A percentile compares a stretch with the other conserved stretches of the same genome.
These are phyloP conservation scores for Brachionus sp. DNA, from an alignment of 1,140 invertebrate species.

Conservation along the genomic window DNA sequence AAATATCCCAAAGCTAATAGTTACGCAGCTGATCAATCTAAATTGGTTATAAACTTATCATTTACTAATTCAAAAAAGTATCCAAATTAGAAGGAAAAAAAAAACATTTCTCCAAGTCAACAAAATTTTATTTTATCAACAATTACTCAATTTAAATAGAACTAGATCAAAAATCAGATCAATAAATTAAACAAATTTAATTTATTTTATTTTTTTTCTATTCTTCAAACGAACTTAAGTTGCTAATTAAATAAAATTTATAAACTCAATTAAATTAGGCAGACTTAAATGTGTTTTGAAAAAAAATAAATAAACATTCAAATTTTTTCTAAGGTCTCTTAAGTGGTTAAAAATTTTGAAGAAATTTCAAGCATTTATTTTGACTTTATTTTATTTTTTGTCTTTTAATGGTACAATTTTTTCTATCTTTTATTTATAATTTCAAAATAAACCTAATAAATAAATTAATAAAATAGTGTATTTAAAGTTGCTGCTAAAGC, in stretches of 20 bases:
- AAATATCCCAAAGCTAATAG: constrained; percentile 8
- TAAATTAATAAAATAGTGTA: neutral
- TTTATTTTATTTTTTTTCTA: neutral
- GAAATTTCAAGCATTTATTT: neutral
- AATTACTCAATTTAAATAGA: neutral
- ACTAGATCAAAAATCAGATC: neutral
- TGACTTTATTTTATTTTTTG: neutral
- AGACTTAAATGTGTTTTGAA: neutral
- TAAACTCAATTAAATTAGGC: neutral
- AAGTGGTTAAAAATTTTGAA: neutral
- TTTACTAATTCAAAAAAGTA: neutral
- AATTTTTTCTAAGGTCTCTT: neutral
- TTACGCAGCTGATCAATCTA: neutral
- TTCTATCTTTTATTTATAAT: no score
- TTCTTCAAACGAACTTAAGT: neutral
- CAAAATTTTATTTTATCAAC: neutral
- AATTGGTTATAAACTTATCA: neutral
- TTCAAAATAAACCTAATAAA: neutral
- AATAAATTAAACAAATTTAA: neutral
- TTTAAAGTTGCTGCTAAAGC: neutral
- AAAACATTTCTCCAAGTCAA: neutral
- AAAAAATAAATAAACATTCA: neutral
- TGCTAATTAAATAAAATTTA: neutral
- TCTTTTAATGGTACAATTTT: neutral
- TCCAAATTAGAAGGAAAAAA: neutral